A percentile compares a stretch with the other conserved stretches of the same genome.
Evolutionary conservation across 2,113 vertebrate species (phyloP).

Genomic region (Grus americana): DNA sequence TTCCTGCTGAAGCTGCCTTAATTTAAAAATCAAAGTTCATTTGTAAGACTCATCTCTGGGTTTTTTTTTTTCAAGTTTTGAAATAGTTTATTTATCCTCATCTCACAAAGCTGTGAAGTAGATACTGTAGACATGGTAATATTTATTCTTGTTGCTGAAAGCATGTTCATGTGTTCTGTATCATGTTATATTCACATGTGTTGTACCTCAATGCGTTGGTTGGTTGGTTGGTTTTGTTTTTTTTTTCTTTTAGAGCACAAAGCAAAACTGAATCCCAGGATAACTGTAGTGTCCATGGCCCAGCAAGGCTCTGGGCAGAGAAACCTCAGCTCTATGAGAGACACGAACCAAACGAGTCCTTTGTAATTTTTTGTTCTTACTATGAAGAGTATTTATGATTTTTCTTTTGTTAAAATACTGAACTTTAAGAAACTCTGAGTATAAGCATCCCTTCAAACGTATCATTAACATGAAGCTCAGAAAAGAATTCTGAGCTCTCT

Average conservation of each 20-base stretch:
- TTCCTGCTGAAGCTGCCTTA: constrained; percentile 76
- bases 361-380: background rate
- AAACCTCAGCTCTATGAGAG: background rate
- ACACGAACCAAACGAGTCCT: background rate
- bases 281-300: background rate
- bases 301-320: background rate
- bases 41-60: constrained; percentile 23
- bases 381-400: background rate
- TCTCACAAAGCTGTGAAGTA: constrained; percentile 62
- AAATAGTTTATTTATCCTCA: constrained; percentile 34
- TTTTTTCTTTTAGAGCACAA: constrained; percentile 30
- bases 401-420: background rate
- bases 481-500: background rate
- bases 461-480: background rate
- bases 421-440: background rate
- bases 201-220: constrained; percentile 46
- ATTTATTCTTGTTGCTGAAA: constrained; percentile 61
- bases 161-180: constrained; percentile 49
- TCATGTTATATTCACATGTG: constrained; percentile 21
- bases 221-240: background rate
- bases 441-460: background rate
- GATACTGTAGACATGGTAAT: constrained; percentile 17
- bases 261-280: constrained; percentile 67
- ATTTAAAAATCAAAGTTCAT: constrained; percentile 55
- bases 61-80: constrained; percentile 28